A percentile compares a stretch with the other conserved stretches of the same genome.
phyloP scores from a whole-genome alignment of 1,140 invertebrate genomes.

The Drosophila prosaltans region DNA sequence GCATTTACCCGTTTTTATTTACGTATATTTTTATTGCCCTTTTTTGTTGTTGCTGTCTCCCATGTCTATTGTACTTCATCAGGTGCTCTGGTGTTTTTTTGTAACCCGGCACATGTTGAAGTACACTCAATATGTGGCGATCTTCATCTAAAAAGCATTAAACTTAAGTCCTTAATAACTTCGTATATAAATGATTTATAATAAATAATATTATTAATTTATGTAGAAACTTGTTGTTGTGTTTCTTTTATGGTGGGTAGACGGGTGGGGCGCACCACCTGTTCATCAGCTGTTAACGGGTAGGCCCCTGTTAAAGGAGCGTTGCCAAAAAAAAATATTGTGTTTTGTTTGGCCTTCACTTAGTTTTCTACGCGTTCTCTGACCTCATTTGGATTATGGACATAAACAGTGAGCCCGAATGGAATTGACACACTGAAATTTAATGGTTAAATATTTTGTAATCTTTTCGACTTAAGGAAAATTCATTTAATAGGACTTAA shows the following conservation, averaged over 20 bases:
- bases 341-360: neutral
- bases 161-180: neutral
- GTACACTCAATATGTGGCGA: constrained; percentile 91
- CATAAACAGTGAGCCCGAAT: neutral
- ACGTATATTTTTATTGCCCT: constrained; percentile 5
- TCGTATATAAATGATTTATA: neutral
- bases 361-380: constrained; percentile 1
- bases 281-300: neutral
- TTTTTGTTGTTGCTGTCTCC: constrained; percentile 83
- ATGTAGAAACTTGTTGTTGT: constrained; percentile 14
- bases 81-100: constrained; percentile 95
- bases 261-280: neutral
- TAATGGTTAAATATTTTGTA: neutral
- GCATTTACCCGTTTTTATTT: constrained; percentile 5
- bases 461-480: too few species aligned
- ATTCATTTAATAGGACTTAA: too few species aligned
- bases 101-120: constrained; percentile 97
- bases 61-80: constrained; percentile 99
- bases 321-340: neutral
- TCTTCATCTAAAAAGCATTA: constrained; percentile 29
- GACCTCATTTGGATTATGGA: constrained; percentile 7
- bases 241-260: neutral
- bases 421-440: neutral
- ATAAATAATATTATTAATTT: constrained; percentile 9
- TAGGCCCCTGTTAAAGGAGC: neutral